Conservation (phyloP, 2,888 invertebrate genomes). For the Caenorhabditis japonica region DNA sequence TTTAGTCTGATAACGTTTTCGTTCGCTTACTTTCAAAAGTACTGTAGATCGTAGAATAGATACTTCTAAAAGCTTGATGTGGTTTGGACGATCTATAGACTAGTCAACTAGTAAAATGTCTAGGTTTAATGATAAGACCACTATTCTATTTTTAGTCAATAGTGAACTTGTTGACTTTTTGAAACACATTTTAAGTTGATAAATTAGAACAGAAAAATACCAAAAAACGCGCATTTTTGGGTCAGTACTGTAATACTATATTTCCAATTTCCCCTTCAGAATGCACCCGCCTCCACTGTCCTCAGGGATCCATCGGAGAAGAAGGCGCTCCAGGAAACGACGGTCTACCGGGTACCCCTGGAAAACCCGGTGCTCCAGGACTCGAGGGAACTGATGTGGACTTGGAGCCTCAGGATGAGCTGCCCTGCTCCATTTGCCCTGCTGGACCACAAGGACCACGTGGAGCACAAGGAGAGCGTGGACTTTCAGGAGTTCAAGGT, state of each 20-base stretch:
- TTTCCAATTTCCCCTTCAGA: constrained; percentile 42
- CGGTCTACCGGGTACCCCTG: constrained; percentile 68
- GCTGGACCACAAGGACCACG: constrained; percentile 65
- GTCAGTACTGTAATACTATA: not conserved
- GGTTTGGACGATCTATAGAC: no score
- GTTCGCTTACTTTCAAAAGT: no score
- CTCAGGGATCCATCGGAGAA: constrained; percentile 64
- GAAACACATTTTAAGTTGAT: no score
- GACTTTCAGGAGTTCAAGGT: constrained; percentile 52
- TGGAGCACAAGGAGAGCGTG: constrained; percentile 67
- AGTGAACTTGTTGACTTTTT: no score
- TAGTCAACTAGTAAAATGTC: no score
- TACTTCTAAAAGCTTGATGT: no score
- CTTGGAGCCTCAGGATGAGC: constrained; percentile 59
- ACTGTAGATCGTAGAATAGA: no score
- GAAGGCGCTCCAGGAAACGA: constrained; percentile 68
- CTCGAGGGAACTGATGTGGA: constrained; percentile 61
- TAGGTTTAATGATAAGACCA: no score
- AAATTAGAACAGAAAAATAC: no score
- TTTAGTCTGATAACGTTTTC: no score
- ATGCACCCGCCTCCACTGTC: constrained; percentile 68
- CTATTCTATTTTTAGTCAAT: no score
- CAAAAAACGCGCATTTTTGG: no score
- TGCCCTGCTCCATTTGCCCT: constrained; percentile 70
- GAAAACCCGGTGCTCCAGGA: constrained; percentile 62